Evolutionary conservation across 2,888 invertebrate species (phyloP), one percentile per base, ranked within the genome.

Genomic region (Perithous albicinctus): DNA sequence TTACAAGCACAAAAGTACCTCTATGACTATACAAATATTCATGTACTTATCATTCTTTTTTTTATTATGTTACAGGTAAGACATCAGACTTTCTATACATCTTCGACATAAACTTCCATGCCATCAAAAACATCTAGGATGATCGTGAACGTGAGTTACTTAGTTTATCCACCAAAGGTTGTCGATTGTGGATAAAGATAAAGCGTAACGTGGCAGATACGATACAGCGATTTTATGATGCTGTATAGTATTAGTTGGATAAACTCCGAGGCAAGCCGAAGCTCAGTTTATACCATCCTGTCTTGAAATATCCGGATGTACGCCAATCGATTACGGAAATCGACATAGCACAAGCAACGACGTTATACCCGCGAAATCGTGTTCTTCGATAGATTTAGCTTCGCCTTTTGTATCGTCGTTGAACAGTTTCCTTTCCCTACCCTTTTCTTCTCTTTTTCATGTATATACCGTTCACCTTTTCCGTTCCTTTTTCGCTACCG

Each of bases 1-100:
- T 20, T 12, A 20, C 2, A 6, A 48, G 48, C 10, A 23, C 1
- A 48, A 48, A 48, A 12, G 3, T 32, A 5, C 4, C 2, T 20
- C n/a, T 18, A 32, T 1, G 1, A 15, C 1, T 35, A 18, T 18
- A 15, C 32, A 59, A 59, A 29, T 18, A 15, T 18, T 1, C 5
- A 12, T 41, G 12, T 18, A 41, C 38, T 38, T 23, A 23, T 6
- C 2, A 63, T 63, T 4, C 26, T 78, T 56, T 54, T 73, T 41
- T 59, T 63, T 61, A 15, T 51, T 73, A 54, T 74, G 79, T 79
- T 79, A 23, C 79, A 79, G 79, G 79, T 79, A 79, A 69, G 69
- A 18, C 15, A 12, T 15, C n/a, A 23, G 43, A 12, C 23, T 38
- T 67, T 61, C 7, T 8, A 15, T 8, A 43, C 4, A 43, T 7